Percentiles rank a stretch among this genome's conserved stretches.
phyloP scores from a whole-genome alignment of 2,797 vertebrate species.

The Scolopax rusticola region DNA sequence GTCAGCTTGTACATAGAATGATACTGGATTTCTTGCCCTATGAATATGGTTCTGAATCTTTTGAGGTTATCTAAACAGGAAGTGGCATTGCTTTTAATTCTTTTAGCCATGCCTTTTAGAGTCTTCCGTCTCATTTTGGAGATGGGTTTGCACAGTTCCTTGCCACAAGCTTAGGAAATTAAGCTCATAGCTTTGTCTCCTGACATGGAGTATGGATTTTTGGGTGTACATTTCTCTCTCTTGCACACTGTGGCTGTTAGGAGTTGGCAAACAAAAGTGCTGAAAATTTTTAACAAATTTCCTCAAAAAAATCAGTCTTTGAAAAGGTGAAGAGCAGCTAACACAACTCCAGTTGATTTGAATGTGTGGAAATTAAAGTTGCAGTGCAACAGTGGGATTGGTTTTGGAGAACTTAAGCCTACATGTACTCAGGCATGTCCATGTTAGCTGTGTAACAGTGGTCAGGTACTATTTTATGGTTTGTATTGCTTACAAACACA shows the following conservation, averaged over 20 bases:
- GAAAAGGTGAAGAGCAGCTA: background rate
- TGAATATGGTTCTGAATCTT: background rate
- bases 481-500: background rate
- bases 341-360: background rate
- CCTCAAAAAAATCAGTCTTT: background rate
- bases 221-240: background rate
- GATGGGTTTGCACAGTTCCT: background rate
- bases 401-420: background rate
- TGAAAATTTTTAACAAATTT: background rate
- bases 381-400: background rate
- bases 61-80: background rate
- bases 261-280: background rate
- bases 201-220: background rate
- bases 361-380: background rate
- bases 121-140: background rate
- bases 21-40: background rate
- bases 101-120: background rate
- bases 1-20: background rate
- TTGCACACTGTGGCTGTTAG: background rate
- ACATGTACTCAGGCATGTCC: accelerated
- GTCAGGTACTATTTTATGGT: background rate
- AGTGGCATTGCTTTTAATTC: background rate
- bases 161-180: background rate
- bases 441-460: background rate
- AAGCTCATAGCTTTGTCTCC: background rate